phyloP scores from a whole-genome alignment of 1,140 invertebrate species.

The Drosophila saltans region DNA sequence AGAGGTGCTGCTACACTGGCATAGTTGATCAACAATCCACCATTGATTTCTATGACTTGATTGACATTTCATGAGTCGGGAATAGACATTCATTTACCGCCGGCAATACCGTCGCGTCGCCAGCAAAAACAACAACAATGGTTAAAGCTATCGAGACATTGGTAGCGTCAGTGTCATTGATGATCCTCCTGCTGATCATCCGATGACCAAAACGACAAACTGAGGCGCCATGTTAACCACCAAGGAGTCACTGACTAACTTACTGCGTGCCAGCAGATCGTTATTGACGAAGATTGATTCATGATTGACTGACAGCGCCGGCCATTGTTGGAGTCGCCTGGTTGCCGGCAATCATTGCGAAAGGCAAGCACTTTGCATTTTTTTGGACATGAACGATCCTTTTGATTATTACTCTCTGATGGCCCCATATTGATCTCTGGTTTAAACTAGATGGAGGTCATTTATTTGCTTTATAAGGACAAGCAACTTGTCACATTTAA shows the following conservation, averaged over 20 bases:
- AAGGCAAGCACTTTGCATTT: slow-evolving; percentile 63
- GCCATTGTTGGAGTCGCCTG: slow-evolving; percentile 49
- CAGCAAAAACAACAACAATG: slow-evolving; percentile 13
- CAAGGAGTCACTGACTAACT: slow-evolving; percentile 69
- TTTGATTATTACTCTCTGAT: slow-evolving; percentile 57
- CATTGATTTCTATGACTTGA: slow-evolving; percentile 65
- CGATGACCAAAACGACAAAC: slow-evolving; percentile 78
- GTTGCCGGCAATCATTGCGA: slow-evolving; percentile 40
- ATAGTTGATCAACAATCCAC: slow-evolving; percentile 53
- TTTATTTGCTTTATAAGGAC: slow-evolving; percentile 69
- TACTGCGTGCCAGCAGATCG: slow-evolving; percentile 37
- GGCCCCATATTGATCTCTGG: slow-evolving; percentile 38
- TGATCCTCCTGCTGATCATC: slow-evolving; percentile 76
- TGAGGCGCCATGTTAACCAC: slow-evolving; percentile 81
- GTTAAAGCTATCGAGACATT: neutral
- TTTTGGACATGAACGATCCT: slow-evolving; percentile 78
- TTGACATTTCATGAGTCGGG: slow-evolving; percentile 74
- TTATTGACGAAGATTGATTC: slow-evolving; percentile 72
- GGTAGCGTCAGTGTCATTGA: slow-evolving; percentile 65
- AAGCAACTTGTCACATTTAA: slow-evolving; percentile 81
- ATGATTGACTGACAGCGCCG: slow-evolving; percentile 46
- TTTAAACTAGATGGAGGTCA: slow-evolving; percentile 54
- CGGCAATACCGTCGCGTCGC: slow-evolving; percentile 38
- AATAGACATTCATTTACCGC: slow-evolving; percentile 72
- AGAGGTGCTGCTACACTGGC: slow-evolving; percentile 45